These are phyloP conservation scores for Camponotus pennsylvanicus DNA, from an alignment of 1,140 invertebrate genomes.

Conservation along the genomic window DNA sequence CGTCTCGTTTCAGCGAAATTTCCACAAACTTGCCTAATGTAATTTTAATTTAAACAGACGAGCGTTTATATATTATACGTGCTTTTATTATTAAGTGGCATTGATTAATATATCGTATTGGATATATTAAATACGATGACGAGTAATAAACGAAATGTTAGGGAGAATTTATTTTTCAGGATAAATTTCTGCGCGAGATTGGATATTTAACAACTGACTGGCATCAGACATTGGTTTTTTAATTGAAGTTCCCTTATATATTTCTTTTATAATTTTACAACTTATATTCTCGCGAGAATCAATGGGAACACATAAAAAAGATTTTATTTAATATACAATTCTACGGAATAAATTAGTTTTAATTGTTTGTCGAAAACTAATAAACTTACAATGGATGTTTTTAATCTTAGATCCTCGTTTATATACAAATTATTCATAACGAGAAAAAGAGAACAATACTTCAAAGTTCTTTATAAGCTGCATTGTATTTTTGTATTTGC, in stretches of 20 bases:
- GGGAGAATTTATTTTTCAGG: background rate
- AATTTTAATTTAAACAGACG: conserved; percentile 31
- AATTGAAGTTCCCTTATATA: background rate
- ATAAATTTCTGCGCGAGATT: background rate
- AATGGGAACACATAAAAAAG: background rate
- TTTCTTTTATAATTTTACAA: background rate
- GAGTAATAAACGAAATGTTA: conserved; percentile 18
- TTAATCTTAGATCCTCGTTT: background rate
- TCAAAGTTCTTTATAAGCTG: background rate
- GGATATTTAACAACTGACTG: background rate
- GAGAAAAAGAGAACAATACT: background rate
- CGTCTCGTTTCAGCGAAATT: conserved; percentile 44
- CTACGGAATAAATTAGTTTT: background rate
- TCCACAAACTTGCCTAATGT: conserved; percentile 37
- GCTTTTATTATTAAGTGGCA: conserved; percentile 27
- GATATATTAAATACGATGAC: background rate
- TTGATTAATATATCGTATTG: background rate
- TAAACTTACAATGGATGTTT: background rate
- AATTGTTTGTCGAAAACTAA: background rate
- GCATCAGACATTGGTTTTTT: background rate
- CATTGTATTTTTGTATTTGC: background rate
- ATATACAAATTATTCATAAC: background rate
- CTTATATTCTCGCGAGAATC: background rate
- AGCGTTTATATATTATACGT: background rate
- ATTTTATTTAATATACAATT: background rate